phyloP scores from a whole-genome alignment of 2,888 invertebrate species.

The Leptinotarsa juncta region DNA sequence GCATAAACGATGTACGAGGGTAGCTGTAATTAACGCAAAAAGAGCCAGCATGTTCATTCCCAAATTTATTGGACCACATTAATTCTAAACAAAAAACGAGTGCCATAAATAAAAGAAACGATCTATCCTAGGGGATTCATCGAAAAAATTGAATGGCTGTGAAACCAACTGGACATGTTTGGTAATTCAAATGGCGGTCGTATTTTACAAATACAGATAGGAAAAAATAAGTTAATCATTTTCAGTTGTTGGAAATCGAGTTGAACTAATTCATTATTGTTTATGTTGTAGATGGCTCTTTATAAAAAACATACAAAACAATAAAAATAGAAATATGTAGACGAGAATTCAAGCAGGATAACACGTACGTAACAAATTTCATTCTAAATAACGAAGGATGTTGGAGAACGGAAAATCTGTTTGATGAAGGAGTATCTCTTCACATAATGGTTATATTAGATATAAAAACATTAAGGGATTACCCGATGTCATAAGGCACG shows the following conservation, averaged over 20 bases:
- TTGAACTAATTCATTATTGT: neutral
- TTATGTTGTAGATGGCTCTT: neutral
- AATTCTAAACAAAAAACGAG: slow-evolving; percentile 13
- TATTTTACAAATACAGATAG: neutral
- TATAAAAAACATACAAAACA: too few relatives aligned
- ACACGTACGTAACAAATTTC: neutral
- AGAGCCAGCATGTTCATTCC: slow-evolving; percentile 4
- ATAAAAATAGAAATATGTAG: too few relatives aligned
- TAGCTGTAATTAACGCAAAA: slow-evolving; percentile 17
- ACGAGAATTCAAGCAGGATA: neutral
- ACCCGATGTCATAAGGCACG: too few relatives aligned
- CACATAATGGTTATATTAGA: too few relatives aligned
- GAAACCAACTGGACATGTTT: slow-evolving; percentile 12
- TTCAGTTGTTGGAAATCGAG: neutral
- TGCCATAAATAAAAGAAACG: slow-evolving; percentile 18
- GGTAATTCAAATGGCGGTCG: slow-evolving; percentile 6
- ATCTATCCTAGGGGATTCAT: slow-evolving; percentile 9
- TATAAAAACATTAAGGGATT: too few relatives aligned
- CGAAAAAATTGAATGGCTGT: slow-evolving; percentile 8
- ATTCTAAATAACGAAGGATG: too few relatives aligned
- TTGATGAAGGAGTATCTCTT: too few relatives aligned
- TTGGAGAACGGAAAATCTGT: too few relatives aligned
- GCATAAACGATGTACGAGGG: neutral
- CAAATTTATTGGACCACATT: slow-evolving; percentile 21
- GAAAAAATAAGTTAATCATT: neutral